Conservation (phyloP, 2,113 vertebrate genomes). For the Pandion haliaetus region DNA sequence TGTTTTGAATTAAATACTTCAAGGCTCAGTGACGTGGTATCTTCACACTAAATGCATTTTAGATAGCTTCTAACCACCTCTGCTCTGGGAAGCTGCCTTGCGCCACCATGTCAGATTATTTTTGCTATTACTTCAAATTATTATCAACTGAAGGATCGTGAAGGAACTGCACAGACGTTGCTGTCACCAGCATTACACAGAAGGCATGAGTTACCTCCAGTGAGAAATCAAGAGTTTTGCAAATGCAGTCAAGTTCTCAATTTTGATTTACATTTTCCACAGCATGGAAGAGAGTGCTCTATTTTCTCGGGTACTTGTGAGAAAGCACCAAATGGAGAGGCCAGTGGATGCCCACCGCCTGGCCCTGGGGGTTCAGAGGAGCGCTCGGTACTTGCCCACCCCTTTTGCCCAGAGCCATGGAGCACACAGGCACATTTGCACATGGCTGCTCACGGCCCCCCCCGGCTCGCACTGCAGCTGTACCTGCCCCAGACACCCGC, state of each 20-base stretch:
- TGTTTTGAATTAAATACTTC: not conserved
- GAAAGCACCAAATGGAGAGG: not conserved
- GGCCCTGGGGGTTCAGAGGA: not conserved
- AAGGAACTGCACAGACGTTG: not conserved
- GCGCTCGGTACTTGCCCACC: fast-evolving
- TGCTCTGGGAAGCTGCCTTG: not conserved
- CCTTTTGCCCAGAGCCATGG: fast-evolving
- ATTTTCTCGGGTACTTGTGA: not conserved
- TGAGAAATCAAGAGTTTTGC: not conserved
- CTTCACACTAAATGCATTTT: not conserved
- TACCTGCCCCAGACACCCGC: not conserved
- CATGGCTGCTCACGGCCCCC: fast-evolving
- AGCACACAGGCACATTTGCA: fast-evolving
- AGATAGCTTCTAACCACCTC: not conserved
- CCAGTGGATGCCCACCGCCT: fast-evolving
- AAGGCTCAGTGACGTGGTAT: not conserved
- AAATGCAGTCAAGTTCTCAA: not conserved
- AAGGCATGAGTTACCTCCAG: not conserved
- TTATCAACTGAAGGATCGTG: not conserved
- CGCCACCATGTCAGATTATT: not conserved
- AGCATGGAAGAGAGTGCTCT: fast-evolving
- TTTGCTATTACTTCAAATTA: not conserved
- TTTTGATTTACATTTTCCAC: not conserved
- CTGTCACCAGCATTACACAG: not conserved
- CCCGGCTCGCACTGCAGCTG: fast-evolving